Percentiles rank a stretch among this genome's conserved stretches.
Conservation (phyloP, 2,113 vertebrate species). For the Tychaedon coryphoeus region DNA sequence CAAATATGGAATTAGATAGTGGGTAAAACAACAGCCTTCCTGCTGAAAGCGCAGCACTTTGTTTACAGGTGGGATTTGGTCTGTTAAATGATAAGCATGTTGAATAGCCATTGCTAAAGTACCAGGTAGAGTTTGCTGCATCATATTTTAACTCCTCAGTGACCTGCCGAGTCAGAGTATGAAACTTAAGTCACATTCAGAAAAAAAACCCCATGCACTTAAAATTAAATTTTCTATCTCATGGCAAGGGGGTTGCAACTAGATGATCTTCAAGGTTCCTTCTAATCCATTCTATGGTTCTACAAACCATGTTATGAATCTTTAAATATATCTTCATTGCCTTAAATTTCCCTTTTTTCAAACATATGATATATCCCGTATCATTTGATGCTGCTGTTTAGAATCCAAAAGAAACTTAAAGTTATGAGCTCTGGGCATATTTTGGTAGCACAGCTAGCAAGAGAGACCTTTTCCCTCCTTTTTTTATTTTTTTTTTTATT, state of each 20-base stretch:
- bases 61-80: neutral
- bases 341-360: neutral
- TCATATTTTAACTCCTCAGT: neutral
- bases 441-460: neutral
- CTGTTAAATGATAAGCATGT: neutral
- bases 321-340: neutral
- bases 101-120: neutral
- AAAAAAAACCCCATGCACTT: accelerated
- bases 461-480: accelerated
- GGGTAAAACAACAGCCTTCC: neutral
- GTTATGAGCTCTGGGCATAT: neutral
- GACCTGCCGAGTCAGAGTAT: neutral
- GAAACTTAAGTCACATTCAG: neutral
- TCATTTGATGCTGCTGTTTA: neutral
- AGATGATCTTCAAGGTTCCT: neutral
- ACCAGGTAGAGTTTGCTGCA: neutral
- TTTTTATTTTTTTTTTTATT: too few relatives aligned
- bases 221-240: neutral
- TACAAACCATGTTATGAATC: neutral
- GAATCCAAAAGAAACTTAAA: neutral
- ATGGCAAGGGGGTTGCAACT: neutral
- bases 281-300: neutral
- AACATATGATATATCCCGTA: neutral
- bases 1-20: neutral
- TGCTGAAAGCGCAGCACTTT: neutral